Evolutionary conservation across 2,888 invertebrate genomes (phyloP).

Genomic region (Temnothorax unifasciatus): DNA sequence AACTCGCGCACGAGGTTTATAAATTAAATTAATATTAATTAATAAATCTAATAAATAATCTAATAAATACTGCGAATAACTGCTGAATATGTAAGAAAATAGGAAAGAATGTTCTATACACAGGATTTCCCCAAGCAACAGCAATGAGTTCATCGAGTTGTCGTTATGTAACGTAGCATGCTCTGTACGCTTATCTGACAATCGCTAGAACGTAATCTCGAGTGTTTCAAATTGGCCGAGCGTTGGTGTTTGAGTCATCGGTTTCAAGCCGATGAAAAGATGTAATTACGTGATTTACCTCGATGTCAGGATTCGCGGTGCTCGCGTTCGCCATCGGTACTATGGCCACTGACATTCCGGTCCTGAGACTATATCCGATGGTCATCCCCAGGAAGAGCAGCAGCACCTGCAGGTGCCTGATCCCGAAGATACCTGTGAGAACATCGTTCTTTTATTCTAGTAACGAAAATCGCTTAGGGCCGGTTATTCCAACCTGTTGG

Average conservation of each 20-base stretch:
- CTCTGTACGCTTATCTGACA: conserved; percentile 7
- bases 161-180: conserved; percentile 23
- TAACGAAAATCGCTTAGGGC: neutral
- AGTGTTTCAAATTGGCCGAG: neutral
- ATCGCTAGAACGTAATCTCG: conserved; percentile 18
- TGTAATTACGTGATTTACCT: conserved; percentile 72
- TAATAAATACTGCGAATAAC: neutral
- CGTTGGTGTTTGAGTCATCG: neutral
- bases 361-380: conserved; percentile 87
- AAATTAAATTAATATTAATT: neutral
- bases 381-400: conserved; percentile 87
- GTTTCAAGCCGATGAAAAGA: neutral
- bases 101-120: neutral
- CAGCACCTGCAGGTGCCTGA: conserved; percentile 88
- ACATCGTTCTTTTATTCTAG: neutral
- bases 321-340: conserved; percentile 86
- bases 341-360: conserved; percentile 87
- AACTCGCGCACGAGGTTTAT: neutral
- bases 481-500: too few species aligned
- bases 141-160: conserved; percentile 14
- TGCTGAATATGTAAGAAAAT: neutral
- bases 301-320: conserved; percentile 74
- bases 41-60: neutral
- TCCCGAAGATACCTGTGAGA: conserved; percentile 84
- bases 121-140: neutral